A percentile compares a stretch with the other conserved stretches of the same genome.
Conservation (phyloP, 1,140 invertebrate species). For the Eriosoma lanigerum region DNA sequence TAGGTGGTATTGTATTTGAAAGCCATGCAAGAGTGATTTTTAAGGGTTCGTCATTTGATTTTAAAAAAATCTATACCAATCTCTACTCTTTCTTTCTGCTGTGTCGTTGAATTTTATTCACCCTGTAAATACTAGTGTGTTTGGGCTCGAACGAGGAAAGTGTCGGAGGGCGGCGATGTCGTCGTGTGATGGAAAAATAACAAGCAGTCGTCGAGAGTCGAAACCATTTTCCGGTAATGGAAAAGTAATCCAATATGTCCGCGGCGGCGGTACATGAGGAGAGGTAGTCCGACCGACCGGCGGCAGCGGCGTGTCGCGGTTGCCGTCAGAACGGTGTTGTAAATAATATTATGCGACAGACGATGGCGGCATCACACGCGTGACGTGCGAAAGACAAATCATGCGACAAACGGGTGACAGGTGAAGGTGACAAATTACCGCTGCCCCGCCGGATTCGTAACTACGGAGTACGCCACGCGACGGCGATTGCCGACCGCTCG, state of each 20-base stretch:
- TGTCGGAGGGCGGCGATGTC: not conserved
- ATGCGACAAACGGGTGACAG: constrained; percentile 51
- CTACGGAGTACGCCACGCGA: constrained; percentile 1
- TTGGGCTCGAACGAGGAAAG: too few relatives aligned
- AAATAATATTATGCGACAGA: not conserved
- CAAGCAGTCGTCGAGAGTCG: constrained; percentile 38
- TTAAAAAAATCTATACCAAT: too few relatives aligned
- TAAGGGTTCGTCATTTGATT: too few relatives aligned
- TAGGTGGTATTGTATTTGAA: too few relatives aligned
- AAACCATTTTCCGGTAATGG: constrained; percentile 49
- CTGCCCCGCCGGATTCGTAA: not conserved
- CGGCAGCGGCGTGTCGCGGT: not conserved
- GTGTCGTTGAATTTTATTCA: too few relatives aligned
- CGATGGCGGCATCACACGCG: not conserved
- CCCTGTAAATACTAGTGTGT: too few relatives aligned
- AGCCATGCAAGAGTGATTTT: too few relatives aligned
- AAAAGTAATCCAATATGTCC: constrained; percentile 44
- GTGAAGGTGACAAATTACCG: constrained; percentile 49
- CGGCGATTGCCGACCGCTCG: not conserved
- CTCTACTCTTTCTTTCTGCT: too few relatives aligned
- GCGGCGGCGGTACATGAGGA: not conserved
- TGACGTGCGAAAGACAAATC: constrained; percentile 50
- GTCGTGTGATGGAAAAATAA: constrained; percentile 48
- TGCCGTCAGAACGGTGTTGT: not conserved
- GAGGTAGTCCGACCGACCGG: not conserved